Evolutionary conservation across 2,113 vertebrate species (phyloP).

Genomic region (Psittacus erithacus): DNA sequence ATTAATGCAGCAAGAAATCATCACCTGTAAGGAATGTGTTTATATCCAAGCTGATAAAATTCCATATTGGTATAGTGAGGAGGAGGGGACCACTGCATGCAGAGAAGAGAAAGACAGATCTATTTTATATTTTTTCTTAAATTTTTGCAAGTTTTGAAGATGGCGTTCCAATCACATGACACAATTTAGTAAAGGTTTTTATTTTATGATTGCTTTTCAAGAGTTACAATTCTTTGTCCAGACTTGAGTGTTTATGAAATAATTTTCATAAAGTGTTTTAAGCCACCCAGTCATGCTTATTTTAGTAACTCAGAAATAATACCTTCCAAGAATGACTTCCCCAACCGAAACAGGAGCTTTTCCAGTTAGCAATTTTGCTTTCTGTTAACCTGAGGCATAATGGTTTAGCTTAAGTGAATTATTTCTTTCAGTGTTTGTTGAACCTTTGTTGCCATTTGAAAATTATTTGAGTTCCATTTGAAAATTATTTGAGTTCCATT

Average conservation of each 20-base stretch:
- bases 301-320: neutral
- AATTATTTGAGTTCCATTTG: neutral
- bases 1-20: neutral
- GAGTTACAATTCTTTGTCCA: neutral
- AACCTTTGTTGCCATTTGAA: neutral
- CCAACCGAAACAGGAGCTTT: neutral
- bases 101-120: neutral
- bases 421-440: neutral
- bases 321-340: neutral
- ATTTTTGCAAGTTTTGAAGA: neutral
- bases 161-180: neutral
- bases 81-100: no score
- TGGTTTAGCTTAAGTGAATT: neutral
- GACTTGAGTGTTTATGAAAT: neutral
- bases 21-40: neutral
- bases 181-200: neutral
- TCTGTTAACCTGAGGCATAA: neutral
- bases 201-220: neutral
- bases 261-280: neutral
- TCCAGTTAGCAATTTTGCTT: neutral
- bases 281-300: neutral
- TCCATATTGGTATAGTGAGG: neutral
- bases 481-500: no score
- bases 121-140: rapidly evolving
- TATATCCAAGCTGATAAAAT: neutral